Percentiles rank a stretch among this genome's conserved stretches.
Conservation (phyloP, 2,113 vertebrate species). For the Stomatorhinus ivindoensis region DNA sequence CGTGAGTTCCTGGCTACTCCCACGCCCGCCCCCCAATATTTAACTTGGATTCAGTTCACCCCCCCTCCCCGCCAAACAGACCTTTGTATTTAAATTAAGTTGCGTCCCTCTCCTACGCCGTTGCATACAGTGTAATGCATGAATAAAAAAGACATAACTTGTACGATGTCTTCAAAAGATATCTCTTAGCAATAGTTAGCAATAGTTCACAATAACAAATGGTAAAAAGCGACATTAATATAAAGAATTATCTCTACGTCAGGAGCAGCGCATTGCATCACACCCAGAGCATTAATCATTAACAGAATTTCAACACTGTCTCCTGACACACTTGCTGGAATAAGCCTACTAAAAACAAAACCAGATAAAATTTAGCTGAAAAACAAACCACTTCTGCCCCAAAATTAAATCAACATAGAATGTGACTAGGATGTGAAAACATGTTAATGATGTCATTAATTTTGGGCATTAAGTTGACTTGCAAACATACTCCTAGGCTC, state of each 20-base stretch:
- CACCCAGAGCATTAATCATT: constrained; percentile 13
- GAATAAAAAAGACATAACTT: background rate
- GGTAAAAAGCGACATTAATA: background rate
- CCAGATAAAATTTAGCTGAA: background rate
- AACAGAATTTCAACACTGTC: constrained; percentile 6
- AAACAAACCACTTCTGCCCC: background rate
- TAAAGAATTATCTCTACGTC: background rate
- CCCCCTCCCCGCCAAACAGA: background rate
- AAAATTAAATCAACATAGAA: background rate
- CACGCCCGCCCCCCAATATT: background rate
- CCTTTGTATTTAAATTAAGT: background rate
- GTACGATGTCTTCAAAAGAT: background rate
- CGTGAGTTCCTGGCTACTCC: background rate
- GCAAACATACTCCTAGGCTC: background rate
- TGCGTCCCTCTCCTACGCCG: background rate
- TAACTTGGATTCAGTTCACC: background rate
- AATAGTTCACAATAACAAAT: background rate
- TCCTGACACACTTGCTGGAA: background rate
- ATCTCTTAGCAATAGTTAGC: background rate
- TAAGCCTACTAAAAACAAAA: background rate
- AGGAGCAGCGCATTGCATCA: background rate
- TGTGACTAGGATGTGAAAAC: background rate
- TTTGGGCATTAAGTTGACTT: background rate
- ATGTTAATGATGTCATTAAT: background rate
- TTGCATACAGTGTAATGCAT: background rate